Percentiles rank a stretch among this genome's conserved stretches.
Conservation (phyloP, 1,140 invertebrate species). For the Drosophila kohkoa region DNA sequence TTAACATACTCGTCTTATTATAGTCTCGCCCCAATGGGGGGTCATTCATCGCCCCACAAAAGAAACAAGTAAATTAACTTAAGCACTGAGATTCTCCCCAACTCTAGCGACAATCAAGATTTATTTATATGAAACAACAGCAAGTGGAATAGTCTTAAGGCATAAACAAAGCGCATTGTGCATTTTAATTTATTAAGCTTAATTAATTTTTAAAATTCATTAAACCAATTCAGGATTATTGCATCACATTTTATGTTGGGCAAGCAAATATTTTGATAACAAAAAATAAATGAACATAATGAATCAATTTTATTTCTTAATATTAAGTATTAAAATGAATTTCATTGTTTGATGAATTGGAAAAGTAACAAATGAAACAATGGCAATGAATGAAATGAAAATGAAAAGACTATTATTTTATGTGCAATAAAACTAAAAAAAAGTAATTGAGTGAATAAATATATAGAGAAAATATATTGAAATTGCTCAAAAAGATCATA, state of each 20-base stretch:
- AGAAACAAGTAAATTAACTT: slow-evolving; percentile 10
- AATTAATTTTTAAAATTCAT: not conserved
- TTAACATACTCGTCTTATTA: slow-evolving; percentile 25
- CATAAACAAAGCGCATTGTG: slow-evolving; percentile 10
- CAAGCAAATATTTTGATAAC: not conserved
- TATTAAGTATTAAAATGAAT: not conserved
- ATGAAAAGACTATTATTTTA: too few relatives aligned
- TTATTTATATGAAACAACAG: slow-evolving; percentile 12
- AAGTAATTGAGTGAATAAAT: too few relatives aligned
- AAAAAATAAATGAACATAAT: not conserved
- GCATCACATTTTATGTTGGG: not conserved
- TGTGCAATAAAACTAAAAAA: too few relatives aligned
- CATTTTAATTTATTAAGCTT: not conserved
- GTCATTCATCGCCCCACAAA: slow-evolving; percentile 14
- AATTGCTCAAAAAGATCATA: too few relatives aligned
- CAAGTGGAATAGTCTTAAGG: not conserved
- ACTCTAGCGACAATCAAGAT: slow-evolving; percentile 5
- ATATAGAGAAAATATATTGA: too few relatives aligned
- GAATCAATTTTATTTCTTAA: not conserved
- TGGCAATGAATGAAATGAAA: too few relatives aligned
- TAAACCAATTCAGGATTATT: not conserved
- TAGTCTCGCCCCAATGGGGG: not conserved
- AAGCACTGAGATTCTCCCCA: slow-evolving; percentile 3
- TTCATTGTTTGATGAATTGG: too few relatives aligned
- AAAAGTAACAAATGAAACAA: too few relatives aligned